phyloP scores from a whole-genome alignment of 2,888 invertebrate species.

The Shargacucullia verbasci region DNA sequence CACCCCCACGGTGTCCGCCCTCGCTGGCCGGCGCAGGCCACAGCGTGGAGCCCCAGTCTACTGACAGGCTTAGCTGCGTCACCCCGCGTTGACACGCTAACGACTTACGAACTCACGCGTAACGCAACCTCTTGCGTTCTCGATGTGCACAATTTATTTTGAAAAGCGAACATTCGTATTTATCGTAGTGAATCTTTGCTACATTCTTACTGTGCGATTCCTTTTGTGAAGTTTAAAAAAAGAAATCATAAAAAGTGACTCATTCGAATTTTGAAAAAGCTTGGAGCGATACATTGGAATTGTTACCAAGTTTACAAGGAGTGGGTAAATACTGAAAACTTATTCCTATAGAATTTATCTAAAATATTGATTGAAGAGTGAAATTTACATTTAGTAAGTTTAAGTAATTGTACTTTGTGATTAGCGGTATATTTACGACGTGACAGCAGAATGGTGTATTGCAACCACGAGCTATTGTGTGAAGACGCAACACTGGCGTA shows the following conservation, averaged over 20 bases:
- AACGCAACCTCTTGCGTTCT: constrained; percentile 58
- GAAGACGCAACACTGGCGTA: constrained; percentile 15
- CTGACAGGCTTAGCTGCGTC: constrained; percentile 31
- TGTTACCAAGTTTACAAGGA: constrained; percentile 23
- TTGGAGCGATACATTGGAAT: constrained; percentile 12
- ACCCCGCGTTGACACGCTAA: constrained; percentile 31
- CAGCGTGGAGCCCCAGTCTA: constrained; percentile 34
- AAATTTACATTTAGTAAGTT: neutral
- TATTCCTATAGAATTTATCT: neutral
- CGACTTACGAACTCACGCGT: constrained; percentile 59
- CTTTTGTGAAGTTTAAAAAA: constrained; percentile 25
- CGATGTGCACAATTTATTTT: constrained; percentile 55
- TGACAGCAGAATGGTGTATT: constrained; percentile 41
- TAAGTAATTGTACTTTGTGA: neutral
- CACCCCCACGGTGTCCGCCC: constrained; percentile 48
- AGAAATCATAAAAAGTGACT: constrained; percentile 32
- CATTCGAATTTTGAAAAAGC: constrained; percentile 13
- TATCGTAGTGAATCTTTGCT: constrained; percentile 35
- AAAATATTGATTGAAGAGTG: neutral
- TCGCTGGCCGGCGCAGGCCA: constrained; percentile 20
- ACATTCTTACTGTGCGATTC: constrained; percentile 16
- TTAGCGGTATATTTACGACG: constrained; percentile 15
- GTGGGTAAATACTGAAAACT: constrained; percentile 2
- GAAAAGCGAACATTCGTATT: constrained; percentile 38
- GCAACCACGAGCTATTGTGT: constrained; percentile 38